Evolutionary conservation across 2,888 invertebrate genomes (phyloP).

Genomic region (Drosophila demipolita): DNA sequence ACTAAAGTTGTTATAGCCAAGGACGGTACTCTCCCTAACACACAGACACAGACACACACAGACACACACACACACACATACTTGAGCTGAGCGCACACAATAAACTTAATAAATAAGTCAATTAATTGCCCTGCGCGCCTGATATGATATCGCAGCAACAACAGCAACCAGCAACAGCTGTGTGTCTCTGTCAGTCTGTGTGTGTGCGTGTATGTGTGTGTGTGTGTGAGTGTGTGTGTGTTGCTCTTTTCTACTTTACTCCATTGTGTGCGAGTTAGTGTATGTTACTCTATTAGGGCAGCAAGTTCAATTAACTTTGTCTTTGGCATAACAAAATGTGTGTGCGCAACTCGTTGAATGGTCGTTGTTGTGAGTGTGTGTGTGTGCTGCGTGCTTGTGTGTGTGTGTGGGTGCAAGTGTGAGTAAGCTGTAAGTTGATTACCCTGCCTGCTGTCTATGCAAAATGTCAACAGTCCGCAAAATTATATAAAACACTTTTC

Average conservation of each 20-base stretch:
- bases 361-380: slow-evolving; percentile 33
- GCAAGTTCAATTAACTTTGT: slow-evolving; percentile 78
- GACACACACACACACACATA: slow-evolving; percentile 6
- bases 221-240: slow-evolving; percentile 1
- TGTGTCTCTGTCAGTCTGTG: slow-evolving; percentile 3
- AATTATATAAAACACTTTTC: slow-evolving; percentile 18
- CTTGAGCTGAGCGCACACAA: slow-evolving; percentile 58
- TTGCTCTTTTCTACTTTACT: slow-evolving; percentile 6
- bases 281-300: slow-evolving; percentile 57
- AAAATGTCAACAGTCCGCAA: slow-evolving; percentile 8
- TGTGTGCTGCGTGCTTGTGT: background rate
- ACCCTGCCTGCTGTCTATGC: slow-evolving; percentile 3
- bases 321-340: slow-evolving; percentile 72
- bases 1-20: slow-evolving; percentile 74
- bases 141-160: slow-evolving; percentile 64
- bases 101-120: slow-evolving; percentile 81
- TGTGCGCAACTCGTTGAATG: slow-evolving; percentile 70
- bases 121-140: slow-evolving; percentile 71
- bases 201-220: background rate
- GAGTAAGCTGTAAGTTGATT: slow-evolving; percentile 49
- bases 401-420: background rate
- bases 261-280: slow-evolving; percentile 21
- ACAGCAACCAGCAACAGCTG: slow-evolving; percentile 50
- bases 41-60: slow-evolving; percentile 20
- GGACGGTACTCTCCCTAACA: slow-evolving; percentile 53